phyloP scores from a whole-genome alignment of 2,888 invertebrate genomes.

The Chymomyza caudatula region DNA sequence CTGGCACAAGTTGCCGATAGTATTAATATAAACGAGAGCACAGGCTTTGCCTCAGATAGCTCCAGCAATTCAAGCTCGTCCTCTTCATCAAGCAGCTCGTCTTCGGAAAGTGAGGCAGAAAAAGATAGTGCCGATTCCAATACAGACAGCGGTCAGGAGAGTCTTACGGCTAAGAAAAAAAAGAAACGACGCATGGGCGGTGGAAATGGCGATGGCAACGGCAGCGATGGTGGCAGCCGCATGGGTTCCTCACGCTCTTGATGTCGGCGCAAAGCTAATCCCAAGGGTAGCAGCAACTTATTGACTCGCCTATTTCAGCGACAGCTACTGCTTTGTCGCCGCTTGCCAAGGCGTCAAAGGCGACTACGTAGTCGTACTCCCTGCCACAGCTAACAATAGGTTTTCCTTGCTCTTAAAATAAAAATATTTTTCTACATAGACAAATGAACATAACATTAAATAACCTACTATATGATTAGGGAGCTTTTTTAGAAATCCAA shows the following conservation, averaged over 20 bases:
- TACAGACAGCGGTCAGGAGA: slow-evolving; percentile 92
- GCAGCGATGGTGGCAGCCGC: slow-evolving; percentile 1
- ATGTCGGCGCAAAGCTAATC: slow-evolving; percentile 63
- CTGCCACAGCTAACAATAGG: slow-evolving; percentile 42
- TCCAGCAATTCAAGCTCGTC: slow-evolving; percentile 89
- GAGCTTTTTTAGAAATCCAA: slow-evolving; percentile 8
- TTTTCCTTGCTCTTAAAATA: not conserved
- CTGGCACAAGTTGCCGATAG: slow-evolving; percentile 88
- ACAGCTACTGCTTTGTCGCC: slow-evolving; percentile 54
- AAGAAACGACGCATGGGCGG: slow-evolving; percentile 82
- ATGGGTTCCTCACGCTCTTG: slow-evolving; percentile 51
- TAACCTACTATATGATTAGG: not conserved
- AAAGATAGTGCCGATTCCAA: slow-evolving; percentile 80
- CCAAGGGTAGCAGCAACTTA: slow-evolving; percentile 31
- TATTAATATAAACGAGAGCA: slow-evolving; percentile 90
- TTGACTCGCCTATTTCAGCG: slow-evolving; percentile 54
- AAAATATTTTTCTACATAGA: slow-evolving; percentile 62
- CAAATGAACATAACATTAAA: slow-evolving; percentile 28
- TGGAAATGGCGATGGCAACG: slow-evolving; percentile 1
- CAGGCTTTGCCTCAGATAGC: slow-evolving; percentile 96
- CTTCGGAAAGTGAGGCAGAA: slow-evolving; percentile 51
- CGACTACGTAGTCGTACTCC: slow-evolving; percentile 11
- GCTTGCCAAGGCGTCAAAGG: slow-evolving; percentile 16
- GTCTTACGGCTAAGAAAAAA: slow-evolving; percentile 90
- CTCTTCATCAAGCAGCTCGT: slow-evolving; percentile 84